Conservation (phyloP, 2,113 vertebrate genomes). For the Erythrocercus mccallii region DNA sequence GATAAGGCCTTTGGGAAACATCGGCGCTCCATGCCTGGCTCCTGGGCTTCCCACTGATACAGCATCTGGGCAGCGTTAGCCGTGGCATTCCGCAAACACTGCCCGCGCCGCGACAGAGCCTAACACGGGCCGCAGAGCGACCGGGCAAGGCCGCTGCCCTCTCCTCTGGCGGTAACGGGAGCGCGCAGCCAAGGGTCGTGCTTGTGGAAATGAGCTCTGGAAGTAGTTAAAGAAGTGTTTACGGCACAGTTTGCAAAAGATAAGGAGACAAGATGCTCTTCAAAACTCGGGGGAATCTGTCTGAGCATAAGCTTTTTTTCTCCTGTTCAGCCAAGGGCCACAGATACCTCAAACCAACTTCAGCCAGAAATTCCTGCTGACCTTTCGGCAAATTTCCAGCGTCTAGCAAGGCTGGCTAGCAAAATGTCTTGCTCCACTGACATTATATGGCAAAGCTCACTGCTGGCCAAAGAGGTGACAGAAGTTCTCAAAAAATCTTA, state of each 20-base stretch:
- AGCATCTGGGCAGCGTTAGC: slow-evolving; percentile 64
- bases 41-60: slow-evolving; percentile 28
- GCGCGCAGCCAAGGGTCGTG: not conserved
- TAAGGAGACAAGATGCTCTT: slow-evolving; percentile 53
- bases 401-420: not conserved
- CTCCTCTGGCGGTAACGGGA: not conserved
- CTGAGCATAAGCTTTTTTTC: fast-evolving
- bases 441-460: not conserved
- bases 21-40: not conserved
- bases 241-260: slow-evolving; percentile 35
- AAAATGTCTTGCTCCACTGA: not conserved
- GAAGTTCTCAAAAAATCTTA: not conserved
- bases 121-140: not conserved
- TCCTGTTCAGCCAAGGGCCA: not conserved
- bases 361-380: not conserved
- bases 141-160: not conserved
- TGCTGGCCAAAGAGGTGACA: not conserved
- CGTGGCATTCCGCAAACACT: not conserved
- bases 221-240: slow-evolving; percentile 61
- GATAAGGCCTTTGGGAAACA: slow-evolving; percentile 17
- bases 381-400: not conserved
- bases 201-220: slow-evolving; percentile 50
- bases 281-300: not conserved
- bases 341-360: not conserved
- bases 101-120: not conserved